phyloP scores from a whole-genome alignment of 2,797 vertebrate species.

The Echeneis naucrates region DNA sequence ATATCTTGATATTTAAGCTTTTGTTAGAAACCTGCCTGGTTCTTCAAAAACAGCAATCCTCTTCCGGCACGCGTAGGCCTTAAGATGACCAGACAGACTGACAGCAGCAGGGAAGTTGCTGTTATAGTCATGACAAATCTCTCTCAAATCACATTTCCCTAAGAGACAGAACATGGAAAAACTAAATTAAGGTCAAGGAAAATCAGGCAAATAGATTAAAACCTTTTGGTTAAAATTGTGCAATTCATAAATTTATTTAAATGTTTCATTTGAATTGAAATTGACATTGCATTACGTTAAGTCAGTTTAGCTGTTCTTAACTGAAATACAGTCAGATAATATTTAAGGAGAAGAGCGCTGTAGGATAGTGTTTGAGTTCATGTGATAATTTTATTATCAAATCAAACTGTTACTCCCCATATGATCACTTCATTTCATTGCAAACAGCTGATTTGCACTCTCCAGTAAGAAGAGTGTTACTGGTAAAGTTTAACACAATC shows the following conservation, averaged over 20 bases:
- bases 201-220: conserved; percentile 9
- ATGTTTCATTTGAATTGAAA: not conserved
- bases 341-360: conserved; percentile 3
- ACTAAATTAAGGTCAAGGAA: not conserved
- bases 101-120: conserved; percentile 89
- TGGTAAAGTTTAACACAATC: conserved; percentile 81
- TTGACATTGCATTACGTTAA: not conserved
- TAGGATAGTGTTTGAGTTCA: conserved; percentile 33
- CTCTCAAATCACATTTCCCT: conserved; percentile 63
- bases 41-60: conserved; percentile 89
- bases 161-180: conserved; percentile 47
- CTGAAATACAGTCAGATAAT: not conserved
- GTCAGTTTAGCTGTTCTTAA: conserved; percentile 18
- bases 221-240: conserved; percentile 12
- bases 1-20: not conserved
- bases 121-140: conserved; percentile 89
- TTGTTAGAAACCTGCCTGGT: conserved; percentile 84
- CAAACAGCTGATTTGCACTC: conserved; percentile 71
- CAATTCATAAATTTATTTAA: too few species aligned
- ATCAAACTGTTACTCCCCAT: conserved; percentile 82
- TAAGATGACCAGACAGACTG: conserved; percentile 90
- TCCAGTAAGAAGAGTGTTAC: conserved; percentile 74
- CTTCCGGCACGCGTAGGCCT: conserved; percentile 90
- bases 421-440: conserved; percentile 71
- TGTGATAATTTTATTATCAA: conserved; percentile 72